A percentile compares a stretch with the other conserved stretches of the same genome.
These are phyloP conservation scores for Myioborus miniatus DNA, from an alignment of 2,797 vertebrate genomes.

Conservation along the genomic window DNA sequence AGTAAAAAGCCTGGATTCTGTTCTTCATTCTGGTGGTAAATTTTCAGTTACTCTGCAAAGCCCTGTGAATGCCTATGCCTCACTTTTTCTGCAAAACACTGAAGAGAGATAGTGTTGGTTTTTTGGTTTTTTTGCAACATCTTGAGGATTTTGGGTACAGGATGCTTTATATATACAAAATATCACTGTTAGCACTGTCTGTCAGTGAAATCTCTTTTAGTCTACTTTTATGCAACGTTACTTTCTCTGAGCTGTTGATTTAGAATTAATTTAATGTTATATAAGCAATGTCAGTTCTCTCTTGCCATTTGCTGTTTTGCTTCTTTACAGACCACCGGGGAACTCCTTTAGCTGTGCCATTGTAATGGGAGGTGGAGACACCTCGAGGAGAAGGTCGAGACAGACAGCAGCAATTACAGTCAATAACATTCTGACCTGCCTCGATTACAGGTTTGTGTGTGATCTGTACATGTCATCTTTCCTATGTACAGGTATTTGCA, in stretches of 20 bases:
- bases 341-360: background rate
- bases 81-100: background rate
- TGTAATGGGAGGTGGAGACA: slow-evolving; percentile 12
- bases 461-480: background rate
- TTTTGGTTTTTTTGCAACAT: background rate
- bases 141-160: background rate
- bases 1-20: background rate
- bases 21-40: background rate
- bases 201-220: background rate
- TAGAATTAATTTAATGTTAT: background rate
- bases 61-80: background rate
- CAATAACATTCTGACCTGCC: background rate
- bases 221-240: background rate
- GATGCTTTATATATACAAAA: background rate
- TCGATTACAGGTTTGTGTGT: background rate
- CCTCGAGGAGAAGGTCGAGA: slow-evolving; percentile 34
- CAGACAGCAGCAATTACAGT: background rate
- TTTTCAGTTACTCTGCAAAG: background rate
- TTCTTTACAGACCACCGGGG: background rate
- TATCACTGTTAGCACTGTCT: background rate
- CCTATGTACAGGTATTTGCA: background rate
- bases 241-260: background rate
- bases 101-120: background rate
- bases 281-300: background rate
- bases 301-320: background rate